Percentiles rank a stretch among this genome's conserved stretches.
These are phyloP conservation scores for Mythimna pallens DNA, from an alignment of 2,888 invertebrate species.

Conservation along the genomic window DNA sequence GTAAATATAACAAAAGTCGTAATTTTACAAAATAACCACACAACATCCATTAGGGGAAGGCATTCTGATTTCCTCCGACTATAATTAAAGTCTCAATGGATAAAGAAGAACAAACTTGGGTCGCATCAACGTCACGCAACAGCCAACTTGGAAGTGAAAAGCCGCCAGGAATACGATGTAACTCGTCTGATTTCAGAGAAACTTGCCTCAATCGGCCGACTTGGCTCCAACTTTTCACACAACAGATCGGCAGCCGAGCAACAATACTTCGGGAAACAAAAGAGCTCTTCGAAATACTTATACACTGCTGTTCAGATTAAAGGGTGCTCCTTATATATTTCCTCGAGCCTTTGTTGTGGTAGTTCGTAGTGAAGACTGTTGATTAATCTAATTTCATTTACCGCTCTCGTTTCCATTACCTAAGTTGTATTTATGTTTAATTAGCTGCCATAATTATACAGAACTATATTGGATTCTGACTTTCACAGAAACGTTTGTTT, in stretches of 20 bases:
- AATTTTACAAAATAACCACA: slow-evolving; percentile 49
- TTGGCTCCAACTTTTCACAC: slow-evolving; percentile 80
- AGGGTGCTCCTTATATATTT: slow-evolving; percentile 61
- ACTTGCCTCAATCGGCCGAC: slow-evolving; percentile 83
- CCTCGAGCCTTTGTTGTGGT: slow-evolving; percentile 51
- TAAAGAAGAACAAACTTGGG: slow-evolving; percentile 84
- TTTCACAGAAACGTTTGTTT: slow-evolving; percentile 1
- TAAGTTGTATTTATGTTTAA: slow-evolving; percentile 23
- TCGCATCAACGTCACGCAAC: slow-evolving; percentile 84
- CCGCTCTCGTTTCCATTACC: slow-evolving; percentile 48
- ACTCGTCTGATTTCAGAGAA: slow-evolving; percentile 83
- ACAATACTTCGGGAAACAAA: slow-evolving; percentile 85
- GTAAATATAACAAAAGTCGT: slow-evolving; percentile 19
- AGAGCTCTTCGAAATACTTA: slow-evolving; percentile 79
- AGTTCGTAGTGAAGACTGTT: slow-evolving; percentile 41
- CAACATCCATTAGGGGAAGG: slow-evolving; percentile 58
- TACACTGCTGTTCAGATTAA: slow-evolving; percentile 76
- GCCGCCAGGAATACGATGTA: slow-evolving; percentile 84
- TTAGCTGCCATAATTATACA: slow-evolving; percentile 13
- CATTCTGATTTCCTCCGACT: slow-evolving; percentile 66
- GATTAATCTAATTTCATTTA: slow-evolving; percentile 50
- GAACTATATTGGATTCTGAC: slow-evolving; percentile 14
- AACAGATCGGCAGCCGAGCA: slow-evolving; percentile 79
- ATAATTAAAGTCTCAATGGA: slow-evolving; percentile 81
- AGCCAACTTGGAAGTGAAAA: slow-evolving; percentile 82